Base-by-base conservation (phyloP, 2,113 vertebrate genomes). In the Aldabrachelys gigantea region DNA sequence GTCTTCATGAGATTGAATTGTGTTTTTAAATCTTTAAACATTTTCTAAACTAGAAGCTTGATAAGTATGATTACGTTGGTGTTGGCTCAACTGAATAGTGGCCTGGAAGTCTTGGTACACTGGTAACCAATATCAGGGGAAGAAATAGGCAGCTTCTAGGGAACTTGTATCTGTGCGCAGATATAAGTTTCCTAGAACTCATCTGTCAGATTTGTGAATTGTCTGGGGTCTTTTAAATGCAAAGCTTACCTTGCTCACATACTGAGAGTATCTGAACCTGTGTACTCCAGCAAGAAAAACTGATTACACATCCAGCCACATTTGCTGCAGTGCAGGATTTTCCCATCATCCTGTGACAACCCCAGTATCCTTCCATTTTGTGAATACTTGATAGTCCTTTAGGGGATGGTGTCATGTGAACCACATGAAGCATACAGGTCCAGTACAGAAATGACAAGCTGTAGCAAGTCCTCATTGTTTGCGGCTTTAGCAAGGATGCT, bases 291-390 rank as follows among this genome's bases (percentile, higher is more conserved):
- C 95, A 99, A 98, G 98, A 99, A 99, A 98, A 99, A 99, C 93
- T 99, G 99, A 98, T 99, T 99, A 99, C 99, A 99, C 99, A 99
- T 99, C 99, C 99, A 99, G 89, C 99, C 99, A 44, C 99, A 98
- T 90, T 99, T 99, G 97, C 98, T 98, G 22, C 99, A 99, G 83
- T 98, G 99, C 13, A 99, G 98, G 54, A 98, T 96, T 98, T 98
- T 98, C 82, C 98, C 98, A 31, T 98, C 98, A 53, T 97, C 97
- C 88, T 98, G 98, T 35, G 97, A 88, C 93, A 98, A 49, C 84
- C 96, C 97, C 94, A 98, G 95, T 95, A 97, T 96, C 80, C 90
- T 98, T 96, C 95, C 95, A 53, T 53, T 89, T 75, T 16, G 47
- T 89, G 97, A 96, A 54, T 95, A 75, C 89, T 97, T 94, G 38